phyloP scores from a whole-genome alignment of 2,888 invertebrate species.

The Trachelus iudaicus region DNA sequence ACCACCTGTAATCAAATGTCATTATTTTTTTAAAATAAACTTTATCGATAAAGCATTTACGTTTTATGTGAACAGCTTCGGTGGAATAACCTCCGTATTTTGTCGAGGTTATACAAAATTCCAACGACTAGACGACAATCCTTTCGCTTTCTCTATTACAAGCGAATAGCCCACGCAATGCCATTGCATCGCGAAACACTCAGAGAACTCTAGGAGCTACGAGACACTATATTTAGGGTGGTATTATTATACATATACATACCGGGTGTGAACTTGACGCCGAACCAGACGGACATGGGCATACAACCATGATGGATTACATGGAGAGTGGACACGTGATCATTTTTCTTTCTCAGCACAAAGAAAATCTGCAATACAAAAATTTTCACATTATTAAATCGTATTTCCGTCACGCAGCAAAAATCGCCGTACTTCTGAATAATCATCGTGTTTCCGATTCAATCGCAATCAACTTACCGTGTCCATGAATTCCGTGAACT shows the following conservation, averaged over 20 bases:
- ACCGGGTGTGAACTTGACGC: constrained; percentile 95
- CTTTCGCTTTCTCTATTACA: background rate
- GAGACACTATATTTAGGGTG: background rate
- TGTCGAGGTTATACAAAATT: background rate
- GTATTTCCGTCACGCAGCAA: background rate
- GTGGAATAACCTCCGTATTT: background rate
- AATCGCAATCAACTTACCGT: constrained; percentile 76
- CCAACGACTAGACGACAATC: background rate
- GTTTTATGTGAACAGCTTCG: background rate
- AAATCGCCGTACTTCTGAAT: background rate
- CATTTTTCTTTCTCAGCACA: constrained; percentile 92
- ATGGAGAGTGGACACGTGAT: constrained; percentile 92
- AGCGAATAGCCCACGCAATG: background rate
- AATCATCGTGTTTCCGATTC: background rate
- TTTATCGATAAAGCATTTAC: background rate
- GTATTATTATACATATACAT: constrained; percentile 42
- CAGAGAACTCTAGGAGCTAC: background rate
- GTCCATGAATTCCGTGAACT: constrained; percentile 95
- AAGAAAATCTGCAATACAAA: constrained; percentile 84
- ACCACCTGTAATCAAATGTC: constrained; percentile 73
- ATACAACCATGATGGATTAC: constrained; percentile 97
- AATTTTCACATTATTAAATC: constrained; percentile 25
- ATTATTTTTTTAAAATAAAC: background rate
- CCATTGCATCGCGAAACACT: background rate
- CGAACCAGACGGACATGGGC: constrained; percentile 98